Conservation (phyloP, 2,113 vertebrate genomes). For the Jacana jacana region DNA sequence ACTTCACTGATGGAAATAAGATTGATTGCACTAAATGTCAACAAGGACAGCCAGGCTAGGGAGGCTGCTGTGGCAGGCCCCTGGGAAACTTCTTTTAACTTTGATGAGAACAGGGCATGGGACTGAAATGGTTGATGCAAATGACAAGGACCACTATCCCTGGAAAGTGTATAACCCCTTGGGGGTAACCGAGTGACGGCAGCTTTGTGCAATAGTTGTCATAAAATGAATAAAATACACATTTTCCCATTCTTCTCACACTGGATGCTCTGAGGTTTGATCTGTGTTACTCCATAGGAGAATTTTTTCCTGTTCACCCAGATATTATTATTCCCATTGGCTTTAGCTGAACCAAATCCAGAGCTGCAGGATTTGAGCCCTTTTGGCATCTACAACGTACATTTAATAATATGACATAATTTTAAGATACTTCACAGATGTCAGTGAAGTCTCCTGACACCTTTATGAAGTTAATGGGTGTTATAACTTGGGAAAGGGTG, state of each 20-base stretch:
- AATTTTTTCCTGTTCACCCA: not conserved
- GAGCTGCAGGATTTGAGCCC: not conserved
- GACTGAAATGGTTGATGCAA: not conserved
- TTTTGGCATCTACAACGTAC: not conserved
- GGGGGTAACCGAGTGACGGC: not conserved
- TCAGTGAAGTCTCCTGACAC: not conserved
- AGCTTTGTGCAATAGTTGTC: not conserved
- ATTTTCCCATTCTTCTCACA: not conserved
- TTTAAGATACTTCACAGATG: conserved; percentile 3
- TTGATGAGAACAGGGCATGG: not conserved
- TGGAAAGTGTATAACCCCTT: not conserved
- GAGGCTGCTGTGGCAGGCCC: not conserved
- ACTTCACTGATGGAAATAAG: conserved; percentile 17
- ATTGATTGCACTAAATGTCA: conserved; percentile 27
- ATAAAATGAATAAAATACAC: not conserved
- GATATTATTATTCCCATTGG: conserved; percentile 8
- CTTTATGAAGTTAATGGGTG: not conserved
- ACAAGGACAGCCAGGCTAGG: not conserved
- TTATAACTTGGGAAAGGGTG: not conserved
- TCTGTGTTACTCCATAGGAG: not conserved
- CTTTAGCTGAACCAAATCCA: not conserved
- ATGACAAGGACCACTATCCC: not conserved
- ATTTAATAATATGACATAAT: conserved; percentile 10
- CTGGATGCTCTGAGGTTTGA: not conserved
- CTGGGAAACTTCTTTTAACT: conserved; percentile 34